Percentiles rank a stretch among this genome's conserved stretches.
Conservation (phyloP, 2,113 vertebrate species). For the Turnix velox region DNA sequence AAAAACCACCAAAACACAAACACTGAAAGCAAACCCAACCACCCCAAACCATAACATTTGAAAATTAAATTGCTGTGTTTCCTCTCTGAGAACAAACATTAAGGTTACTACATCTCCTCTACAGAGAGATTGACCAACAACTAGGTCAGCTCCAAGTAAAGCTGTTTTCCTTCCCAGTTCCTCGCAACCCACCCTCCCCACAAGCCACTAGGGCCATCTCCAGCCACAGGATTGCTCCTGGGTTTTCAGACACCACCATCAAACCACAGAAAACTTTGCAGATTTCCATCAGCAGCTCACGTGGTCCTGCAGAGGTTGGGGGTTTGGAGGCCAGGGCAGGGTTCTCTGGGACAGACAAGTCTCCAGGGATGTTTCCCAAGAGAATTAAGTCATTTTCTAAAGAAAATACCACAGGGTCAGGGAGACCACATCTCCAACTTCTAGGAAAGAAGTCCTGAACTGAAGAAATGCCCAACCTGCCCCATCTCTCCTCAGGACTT, state of each 20-base stretch:
- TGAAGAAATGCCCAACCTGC: accelerated
- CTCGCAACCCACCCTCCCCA: not conserved
- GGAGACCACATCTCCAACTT: not conserved
- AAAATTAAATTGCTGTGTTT: not conserved
- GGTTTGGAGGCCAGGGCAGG: not conserved
- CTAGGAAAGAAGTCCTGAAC: not conserved
- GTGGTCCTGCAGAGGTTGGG: not conserved
- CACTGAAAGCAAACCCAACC: too few species aligned
- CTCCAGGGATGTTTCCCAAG: not conserved
- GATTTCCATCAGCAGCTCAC: accelerated
- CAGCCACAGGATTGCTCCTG: not conserved
- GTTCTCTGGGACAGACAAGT: not conserved
- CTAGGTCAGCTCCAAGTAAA: constrained; percentile 16
- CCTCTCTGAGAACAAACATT: not conserved
- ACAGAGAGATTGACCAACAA: constrained; percentile 8
- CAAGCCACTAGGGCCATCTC: not conserved
- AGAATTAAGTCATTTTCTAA: not conserved
- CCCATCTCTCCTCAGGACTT: accelerated
- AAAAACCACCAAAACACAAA: too few species aligned
- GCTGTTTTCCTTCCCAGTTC: not conserved
- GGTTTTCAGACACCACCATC: not conserved
- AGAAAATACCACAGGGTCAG: accelerated
- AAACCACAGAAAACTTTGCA: not conserved
- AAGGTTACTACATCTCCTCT: constrained; percentile 5
- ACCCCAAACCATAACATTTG: not conserved